A percentile compares a stretch with the other conserved stretches of the same genome.
Conservation (phyloP, 2,113 vertebrate species). For the Telmatochromis bifrenatus region DNA sequence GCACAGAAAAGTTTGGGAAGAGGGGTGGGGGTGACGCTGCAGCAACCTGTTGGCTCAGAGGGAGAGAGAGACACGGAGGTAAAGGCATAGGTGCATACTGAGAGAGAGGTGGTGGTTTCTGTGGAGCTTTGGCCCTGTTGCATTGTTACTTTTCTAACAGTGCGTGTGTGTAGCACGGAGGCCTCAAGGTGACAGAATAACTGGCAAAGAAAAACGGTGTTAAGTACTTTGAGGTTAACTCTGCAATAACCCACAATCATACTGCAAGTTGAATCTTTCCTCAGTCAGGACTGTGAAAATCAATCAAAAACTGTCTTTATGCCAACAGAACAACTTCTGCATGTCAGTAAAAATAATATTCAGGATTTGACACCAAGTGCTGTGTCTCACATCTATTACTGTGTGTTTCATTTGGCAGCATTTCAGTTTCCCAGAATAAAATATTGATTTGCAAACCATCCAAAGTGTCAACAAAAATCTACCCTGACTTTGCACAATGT, state of each 20-base stretch:
- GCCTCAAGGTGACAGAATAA: background rate
- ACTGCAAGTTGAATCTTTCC: background rate
- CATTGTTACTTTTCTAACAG: background rate
- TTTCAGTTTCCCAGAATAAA: background rate
- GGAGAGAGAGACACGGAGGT: conserved; percentile 4
- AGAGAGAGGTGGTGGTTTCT: background rate
- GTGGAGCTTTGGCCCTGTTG: conserved; percentile 28
- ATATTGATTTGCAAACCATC: background rate
- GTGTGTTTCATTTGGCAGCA: background rate
- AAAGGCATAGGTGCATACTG: background rate
- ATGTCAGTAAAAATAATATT: background rate
- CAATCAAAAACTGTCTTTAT: background rate
- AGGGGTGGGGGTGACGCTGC: conserved; percentile 49
- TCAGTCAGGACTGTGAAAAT: background rate
- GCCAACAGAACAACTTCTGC: background rate
- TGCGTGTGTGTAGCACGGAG: background rate
- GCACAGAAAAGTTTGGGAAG: conserved; percentile 41
- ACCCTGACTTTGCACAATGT: background rate
- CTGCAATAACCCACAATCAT: background rate
- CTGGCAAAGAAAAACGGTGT: background rate
- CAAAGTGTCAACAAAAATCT: background rate
- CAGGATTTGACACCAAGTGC: background rate
- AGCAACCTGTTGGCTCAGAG: conserved; percentile 59
- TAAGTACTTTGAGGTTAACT: background rate
- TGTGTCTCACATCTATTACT: background rate